A percentile compares a stretch with the other conserved stretches of the same genome.
phyloP scores from a whole-genome alignment of 1,140 invertebrate species.

The Neelides sp. region DNA sequence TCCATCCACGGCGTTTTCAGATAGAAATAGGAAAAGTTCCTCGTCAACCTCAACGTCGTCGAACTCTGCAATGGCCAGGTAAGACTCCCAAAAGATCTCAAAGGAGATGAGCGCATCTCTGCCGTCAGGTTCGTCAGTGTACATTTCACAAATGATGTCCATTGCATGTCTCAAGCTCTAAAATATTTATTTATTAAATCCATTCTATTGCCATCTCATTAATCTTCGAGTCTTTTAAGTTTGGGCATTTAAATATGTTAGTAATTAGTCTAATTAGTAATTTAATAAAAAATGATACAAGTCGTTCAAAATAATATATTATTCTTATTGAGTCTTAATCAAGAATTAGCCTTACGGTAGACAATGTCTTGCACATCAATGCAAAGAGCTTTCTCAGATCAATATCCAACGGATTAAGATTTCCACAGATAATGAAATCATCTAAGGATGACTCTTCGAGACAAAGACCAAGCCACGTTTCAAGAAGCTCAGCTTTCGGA shows the following conservation, averaged over 20 bases:
- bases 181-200: not conserved
- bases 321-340: too few species aligned
- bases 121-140: constrained; percentile 68
- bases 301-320: not conserved
- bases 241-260: constrained; percentile 28
- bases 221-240: too few species aligned
- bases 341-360: too few species aligned
- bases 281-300: not conserved
- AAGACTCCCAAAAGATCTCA: constrained; percentile 51
- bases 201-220: too few species aligned
- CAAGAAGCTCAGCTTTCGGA: constrained; percentile 38
- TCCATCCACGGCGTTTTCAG: too few species aligned
- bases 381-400: too few species aligned
- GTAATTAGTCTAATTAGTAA: not conserved
- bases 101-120: constrained; percentile 58
- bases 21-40: too few species aligned
- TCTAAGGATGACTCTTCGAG: constrained; percentile 41
- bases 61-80: constrained; percentile 53
- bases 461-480: constrained; percentile 53
- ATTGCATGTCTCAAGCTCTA: constrained; percentile 63
- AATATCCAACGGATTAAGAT: too few species aligned
- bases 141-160: constrained; percentile 62
- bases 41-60: constrained; percentile 46
- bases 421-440: too few species aligned
- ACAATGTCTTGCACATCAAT: too few species aligned